Conservation (phyloP, 2,113 vertebrate species). For the Gorsachius goisagi region DNA sequence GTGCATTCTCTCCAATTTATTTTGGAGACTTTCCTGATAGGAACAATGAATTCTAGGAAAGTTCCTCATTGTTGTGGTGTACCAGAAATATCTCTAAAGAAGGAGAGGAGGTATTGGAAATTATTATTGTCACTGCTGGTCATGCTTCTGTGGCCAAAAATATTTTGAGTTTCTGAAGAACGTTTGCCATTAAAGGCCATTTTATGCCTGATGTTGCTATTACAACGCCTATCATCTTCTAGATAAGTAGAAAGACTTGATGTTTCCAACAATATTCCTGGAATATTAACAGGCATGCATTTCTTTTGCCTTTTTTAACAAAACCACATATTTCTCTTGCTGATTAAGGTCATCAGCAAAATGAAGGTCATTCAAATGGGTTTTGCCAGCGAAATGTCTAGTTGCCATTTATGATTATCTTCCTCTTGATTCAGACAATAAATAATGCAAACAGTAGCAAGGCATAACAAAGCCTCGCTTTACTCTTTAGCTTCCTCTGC, state of each 20-base stretch:
- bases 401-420: not conserved
- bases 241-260: not conserved
- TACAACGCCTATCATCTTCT: not conserved
- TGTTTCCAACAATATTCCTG: not conserved
- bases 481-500: not conserved
- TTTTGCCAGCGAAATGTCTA: not conserved
- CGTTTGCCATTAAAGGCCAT: not conserved
- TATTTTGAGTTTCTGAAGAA: not conserved
- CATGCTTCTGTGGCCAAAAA: not conserved
- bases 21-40: not conserved
- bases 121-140: not conserved
- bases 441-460: not conserved
- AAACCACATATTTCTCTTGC: not conserved
- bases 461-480: not conserved
- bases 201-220: not conserved
- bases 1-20: not conserved
- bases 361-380: not conserved
- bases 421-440: not conserved
- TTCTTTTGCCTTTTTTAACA: not conserved
- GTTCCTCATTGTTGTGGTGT: not conserved
- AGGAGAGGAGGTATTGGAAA: not conserved
- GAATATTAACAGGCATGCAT: not conserved
- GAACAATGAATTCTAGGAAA: not conserved
- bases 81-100: not conserved
- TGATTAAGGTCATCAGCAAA: not conserved